Percentiles rank a stretch among this genome's conserved stretches.
These are phyloP conservation scores for Odontamblyopus rebecca DNA, from an alignment of 2,797 vertebrate species.

Conservation along the genomic window DNA sequence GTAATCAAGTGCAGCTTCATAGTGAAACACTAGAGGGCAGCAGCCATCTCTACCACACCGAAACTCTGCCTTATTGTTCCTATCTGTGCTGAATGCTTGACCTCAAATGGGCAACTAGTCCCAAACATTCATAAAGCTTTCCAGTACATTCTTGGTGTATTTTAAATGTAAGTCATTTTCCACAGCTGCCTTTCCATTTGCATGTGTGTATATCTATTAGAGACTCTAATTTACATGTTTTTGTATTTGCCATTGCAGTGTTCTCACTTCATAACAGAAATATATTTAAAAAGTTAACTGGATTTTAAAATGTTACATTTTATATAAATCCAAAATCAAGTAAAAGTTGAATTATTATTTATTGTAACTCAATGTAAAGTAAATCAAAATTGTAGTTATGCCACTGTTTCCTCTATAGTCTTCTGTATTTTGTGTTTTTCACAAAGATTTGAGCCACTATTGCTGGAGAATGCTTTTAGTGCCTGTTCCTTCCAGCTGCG, in stretches of 20 bases:
- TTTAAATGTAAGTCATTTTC: constrained; percentile 8
- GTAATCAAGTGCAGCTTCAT: not conserved
- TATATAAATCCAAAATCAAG: not conserved
- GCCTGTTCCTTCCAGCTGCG: constrained; percentile 40
- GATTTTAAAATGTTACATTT: no score
- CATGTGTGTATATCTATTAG: constrained; percentile 29
- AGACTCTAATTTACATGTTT: constrained; percentile 42
- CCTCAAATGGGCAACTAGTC: constrained; percentile 9
- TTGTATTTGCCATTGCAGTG: constrained; percentile 31
- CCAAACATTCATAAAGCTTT: constrained; percentile 5
- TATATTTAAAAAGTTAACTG: constrained; percentile 4
- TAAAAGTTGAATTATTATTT: not conserved
- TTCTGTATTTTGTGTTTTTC: constrained; percentile 3
- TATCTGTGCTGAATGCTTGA: constrained; percentile 11
- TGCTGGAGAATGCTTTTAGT: constrained; percentile 43
- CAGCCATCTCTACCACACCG: constrained; percentile 57
- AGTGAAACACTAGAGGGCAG: constrained; percentile 69
- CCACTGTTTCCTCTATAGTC: not conserved
- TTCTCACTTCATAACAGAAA: constrained; percentile 32
- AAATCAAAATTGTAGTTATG: not conserved
- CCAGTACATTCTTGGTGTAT: constrained; percentile 4
- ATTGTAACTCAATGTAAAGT: not conserved
- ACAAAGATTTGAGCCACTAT: constrained; percentile 11
- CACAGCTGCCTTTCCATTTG: not conserved
- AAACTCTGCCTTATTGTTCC: constrained; percentile 19